Evolutionary conservation across 2,797 vertebrate genomes (phyloP).

Genomic region (Onychomys arenicola): DNA sequence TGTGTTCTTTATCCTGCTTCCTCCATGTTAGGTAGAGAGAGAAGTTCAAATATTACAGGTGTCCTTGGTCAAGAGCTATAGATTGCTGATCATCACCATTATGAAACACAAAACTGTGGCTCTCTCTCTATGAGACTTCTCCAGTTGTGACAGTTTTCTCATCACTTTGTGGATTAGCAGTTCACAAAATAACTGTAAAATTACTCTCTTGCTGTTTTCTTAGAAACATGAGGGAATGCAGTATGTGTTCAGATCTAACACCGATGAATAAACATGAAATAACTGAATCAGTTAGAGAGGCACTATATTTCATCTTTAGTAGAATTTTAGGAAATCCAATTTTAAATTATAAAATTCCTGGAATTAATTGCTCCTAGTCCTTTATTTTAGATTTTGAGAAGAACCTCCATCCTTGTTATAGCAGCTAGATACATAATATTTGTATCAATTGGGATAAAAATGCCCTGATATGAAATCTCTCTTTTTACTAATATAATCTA

Average conservation of each 20-base stretch:
- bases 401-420: background rate
- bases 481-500: background rate
- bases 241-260: background rate
- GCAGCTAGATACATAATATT: background rate
- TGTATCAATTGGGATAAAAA: background rate
- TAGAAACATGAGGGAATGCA: background rate
- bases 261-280: background rate
- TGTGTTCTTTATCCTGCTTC: background rate
- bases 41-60: background rate
- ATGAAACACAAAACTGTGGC: background rate
- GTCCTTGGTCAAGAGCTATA: background rate
- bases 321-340: background rate
- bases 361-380: background rate
- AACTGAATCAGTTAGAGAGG: background rate
- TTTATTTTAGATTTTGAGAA: background rate
- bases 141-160: background rate
- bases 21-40: background rate
- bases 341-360: background rate
- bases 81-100: background rate
- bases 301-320: background rate
- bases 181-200: conserved; percentile 1
- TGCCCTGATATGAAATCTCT: background rate
- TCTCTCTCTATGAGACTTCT: background rate
- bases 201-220: background rate
- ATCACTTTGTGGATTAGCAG: background rate